These are phyloP conservation scores for Drosophila meridiana DNA, from an alignment of 2,888 invertebrate genomes.

Conservation along the genomic window DNA sequence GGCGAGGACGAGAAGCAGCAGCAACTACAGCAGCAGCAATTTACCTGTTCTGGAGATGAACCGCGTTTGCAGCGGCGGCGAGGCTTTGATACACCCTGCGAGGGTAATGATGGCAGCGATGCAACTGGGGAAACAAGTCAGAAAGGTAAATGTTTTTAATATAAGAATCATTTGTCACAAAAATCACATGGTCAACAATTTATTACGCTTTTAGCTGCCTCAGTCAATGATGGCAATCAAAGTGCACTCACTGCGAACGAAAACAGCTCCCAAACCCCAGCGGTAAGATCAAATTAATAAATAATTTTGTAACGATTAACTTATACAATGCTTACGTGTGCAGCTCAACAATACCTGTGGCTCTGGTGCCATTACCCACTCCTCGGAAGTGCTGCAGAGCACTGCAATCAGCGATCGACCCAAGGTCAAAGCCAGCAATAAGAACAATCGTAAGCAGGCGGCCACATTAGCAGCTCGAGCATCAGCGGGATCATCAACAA, in stretches of 20 bases:
- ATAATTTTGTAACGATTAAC: background rate
- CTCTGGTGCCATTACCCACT: slow-evolving; percentile 83
- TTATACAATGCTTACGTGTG: background rate
- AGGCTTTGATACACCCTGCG: slow-evolving; percentile 65
- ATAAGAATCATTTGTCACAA: background rate
- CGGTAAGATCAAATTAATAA: slow-evolving; percentile 36
- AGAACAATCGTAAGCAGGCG: slow-evolving; percentile 91
- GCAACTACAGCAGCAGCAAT: slow-evolving; percentile 46
- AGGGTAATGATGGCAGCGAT: slow-evolving; percentile 40
- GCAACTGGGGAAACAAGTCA: slow-evolving; percentile 31
- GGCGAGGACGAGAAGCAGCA: slow-evolving; percentile 83
- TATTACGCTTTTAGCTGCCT: slow-evolving; percentile 11
- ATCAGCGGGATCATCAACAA: slow-evolving; percentile 7
- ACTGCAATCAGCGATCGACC: slow-evolving; percentile 93
- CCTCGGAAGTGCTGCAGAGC: slow-evolving; percentile 86
- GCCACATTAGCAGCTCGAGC: slow-evolving; percentile 56
- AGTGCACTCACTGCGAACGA: slow-evolving; percentile 38
- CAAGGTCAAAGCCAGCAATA: slow-evolving; percentile 92
- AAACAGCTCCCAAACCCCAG: slow-evolving; percentile 42
- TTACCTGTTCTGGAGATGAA: slow-evolving; percentile 67
- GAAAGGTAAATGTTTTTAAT: slow-evolving; percentile 40
- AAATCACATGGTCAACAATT: background rate
- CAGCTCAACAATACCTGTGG: slow-evolving; percentile 63
- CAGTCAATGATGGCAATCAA: slow-evolving; percentile 42
- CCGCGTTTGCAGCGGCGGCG: slow-evolving; percentile 77